Conservation (phyloP, 2,797 vertebrate genomes). For the Sternotherus odoratus region DNA sequence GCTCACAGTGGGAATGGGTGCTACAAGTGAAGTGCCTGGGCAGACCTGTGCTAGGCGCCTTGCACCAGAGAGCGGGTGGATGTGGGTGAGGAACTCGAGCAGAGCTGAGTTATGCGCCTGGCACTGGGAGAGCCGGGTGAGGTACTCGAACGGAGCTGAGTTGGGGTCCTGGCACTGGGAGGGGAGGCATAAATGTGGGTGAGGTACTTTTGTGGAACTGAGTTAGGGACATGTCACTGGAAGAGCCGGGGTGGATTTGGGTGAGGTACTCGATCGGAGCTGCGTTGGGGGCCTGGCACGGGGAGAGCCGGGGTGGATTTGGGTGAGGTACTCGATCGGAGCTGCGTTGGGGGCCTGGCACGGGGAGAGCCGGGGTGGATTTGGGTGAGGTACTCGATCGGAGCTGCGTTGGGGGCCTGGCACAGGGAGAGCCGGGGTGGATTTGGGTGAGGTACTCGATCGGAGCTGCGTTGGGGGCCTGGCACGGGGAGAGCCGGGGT, state of each 20-base stretch:
- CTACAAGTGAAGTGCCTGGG: background rate
- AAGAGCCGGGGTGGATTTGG: background rate
- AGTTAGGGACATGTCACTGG: accelerated
- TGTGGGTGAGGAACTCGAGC: too few relatives aligned
- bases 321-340: background rate
- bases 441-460: too few relatives aligned
- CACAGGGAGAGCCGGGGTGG: too few relatives aligned
- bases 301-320: too few relatives aligned
- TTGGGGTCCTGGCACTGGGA: accelerated
- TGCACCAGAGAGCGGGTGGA: too few relatives aligned
- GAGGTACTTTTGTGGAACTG: background rate
- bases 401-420: too few relatives aligned
- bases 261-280: background rate
- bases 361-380: too few relatives aligned
- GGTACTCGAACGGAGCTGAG: accelerated
- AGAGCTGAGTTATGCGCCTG: too few relatives aligned
- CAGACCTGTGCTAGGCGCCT: background rate
- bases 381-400: too few relatives aligned
- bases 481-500: too few relatives aligned
- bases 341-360: background rate
- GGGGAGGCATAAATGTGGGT: background rate
- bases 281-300: background rate
- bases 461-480: too few relatives aligned
- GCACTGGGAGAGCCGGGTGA: accelerated
- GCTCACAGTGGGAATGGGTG: background rate